Evolutionary conservation across 2,888 invertebrate genomes (phyloP).

Genomic region (Lumbricus terrestris): DNA sequence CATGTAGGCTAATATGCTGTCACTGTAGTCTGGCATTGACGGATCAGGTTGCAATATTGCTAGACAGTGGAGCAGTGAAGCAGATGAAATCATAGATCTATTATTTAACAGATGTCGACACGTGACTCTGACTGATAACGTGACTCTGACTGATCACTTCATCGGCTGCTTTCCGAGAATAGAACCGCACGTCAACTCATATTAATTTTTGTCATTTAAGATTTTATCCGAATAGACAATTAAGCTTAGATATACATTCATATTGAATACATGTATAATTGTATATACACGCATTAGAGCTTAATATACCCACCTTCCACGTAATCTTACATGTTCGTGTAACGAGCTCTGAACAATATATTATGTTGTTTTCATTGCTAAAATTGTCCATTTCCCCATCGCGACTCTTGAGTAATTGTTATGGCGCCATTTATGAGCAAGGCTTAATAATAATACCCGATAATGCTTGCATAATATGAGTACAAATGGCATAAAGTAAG

Average conservation of each 20-base stretch:
- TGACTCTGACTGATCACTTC: slow-evolving; percentile 3
- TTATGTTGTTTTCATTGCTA: too few species aligned
- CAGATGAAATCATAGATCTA: background rate
- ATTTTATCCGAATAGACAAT: background rate
- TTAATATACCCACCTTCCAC: too few species aligned
- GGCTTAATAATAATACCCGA: too few species aligned
- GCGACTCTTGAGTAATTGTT: too few species aligned
- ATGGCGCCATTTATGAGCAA: too few species aligned
- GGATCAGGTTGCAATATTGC: background rate
- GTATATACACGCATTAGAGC: too few species aligned
- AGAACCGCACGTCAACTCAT: background rate
- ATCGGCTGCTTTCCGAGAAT: background rate
- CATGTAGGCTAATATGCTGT: background rate
- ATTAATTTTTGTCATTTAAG: background rate
- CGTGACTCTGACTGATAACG: background rate
- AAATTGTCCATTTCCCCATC: too few species aligned
- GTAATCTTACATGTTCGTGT: too few species aligned
- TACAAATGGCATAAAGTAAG: too few species aligned
- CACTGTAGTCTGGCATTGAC: background rate
- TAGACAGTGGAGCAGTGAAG: background rate
- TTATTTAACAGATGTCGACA: background rate
- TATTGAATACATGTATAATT: too few species aligned
- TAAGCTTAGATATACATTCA: background rate
- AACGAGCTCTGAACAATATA: too few species aligned
- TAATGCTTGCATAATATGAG: too few species aligned